Evolutionary conservation across 1,140 invertebrate genomes (phyloP), one percentile per base, ranked within the genome.

Genomic region (Orius insidiosus): DNA sequence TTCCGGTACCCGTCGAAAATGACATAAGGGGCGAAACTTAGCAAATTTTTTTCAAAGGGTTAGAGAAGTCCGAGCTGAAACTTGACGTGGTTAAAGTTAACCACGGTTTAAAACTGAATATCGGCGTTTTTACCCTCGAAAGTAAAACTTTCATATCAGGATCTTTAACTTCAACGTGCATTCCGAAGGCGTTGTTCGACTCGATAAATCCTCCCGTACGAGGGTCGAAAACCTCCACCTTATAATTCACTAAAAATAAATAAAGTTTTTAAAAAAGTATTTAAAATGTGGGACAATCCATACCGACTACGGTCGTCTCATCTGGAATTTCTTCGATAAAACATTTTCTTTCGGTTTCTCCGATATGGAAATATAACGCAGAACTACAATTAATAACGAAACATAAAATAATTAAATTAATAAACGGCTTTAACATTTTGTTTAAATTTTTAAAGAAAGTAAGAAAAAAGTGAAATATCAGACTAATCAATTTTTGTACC

Each of bases 271-370:
- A n/a, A 11, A 15, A 11, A 15, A 36, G 3, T 36, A 4, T 15
- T 36, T n/a, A 14, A 24, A 7, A 14, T 10, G 31, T 43, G 24
- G 31, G 8, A 31, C 13, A 32, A 6, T 10, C 13, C 16, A 9
- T 74, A 96, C 92, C 92, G 57, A 97, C 81, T 53, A 99, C 93
- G 54, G 93, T 89, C 0, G 95, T 99, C 67, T 98, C 93, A 67
- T 98, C 94, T 6, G 95, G 95, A 57, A 99, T 95, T 78, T 99
- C 95, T 68, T 99, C 95, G 45, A 98, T 98, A 59, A 99, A 99
- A 73, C 95, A 99, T 80, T 98, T 98, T 65, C 88, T 71, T 66
- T 98, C 94, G 0, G 89, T 95, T 73, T 99, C 95, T 5, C 78
- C 87, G 59, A 99, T 98, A 62, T 99, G 94, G 65, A 99, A 99